Evolutionary conservation across 1,140 invertebrate species (phyloP).

Genomic region (Ceratosolen fusciceps): DNA sequence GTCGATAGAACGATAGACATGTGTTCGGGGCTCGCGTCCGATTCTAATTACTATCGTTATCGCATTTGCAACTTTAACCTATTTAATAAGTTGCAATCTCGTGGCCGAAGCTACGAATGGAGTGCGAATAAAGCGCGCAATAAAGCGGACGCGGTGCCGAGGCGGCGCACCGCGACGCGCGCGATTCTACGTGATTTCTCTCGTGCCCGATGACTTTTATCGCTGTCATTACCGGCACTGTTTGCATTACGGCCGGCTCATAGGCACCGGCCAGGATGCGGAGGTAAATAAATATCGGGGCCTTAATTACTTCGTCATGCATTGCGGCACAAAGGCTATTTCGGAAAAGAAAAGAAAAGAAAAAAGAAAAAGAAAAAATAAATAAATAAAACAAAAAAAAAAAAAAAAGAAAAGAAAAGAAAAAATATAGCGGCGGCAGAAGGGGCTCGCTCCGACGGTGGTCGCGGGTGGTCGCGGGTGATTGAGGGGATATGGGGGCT

Average conservation of each 20-base stretch:
- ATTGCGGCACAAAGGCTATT: neutral
- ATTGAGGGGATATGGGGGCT: too few species aligned
- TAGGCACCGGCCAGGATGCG: conserved; percentile 43
- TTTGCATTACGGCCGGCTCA: conserved; percentile 50
- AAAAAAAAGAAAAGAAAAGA: too few species aligned
- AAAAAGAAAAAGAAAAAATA: too few species aligned
- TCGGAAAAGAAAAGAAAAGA: neutral
- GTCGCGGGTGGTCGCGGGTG: too few species aligned
- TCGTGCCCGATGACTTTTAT: conserved; percentile 38
- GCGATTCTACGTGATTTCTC: conserved; percentile 25
- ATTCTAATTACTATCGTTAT: conserved; percentile 66
- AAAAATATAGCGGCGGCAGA: too few species aligned
- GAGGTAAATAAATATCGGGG: conserved; percentile 27
- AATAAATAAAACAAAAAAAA: too few species aligned
- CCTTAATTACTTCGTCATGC: conserved; percentile 11
- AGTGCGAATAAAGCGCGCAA: too few species aligned
- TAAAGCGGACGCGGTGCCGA: conserved; percentile 10
- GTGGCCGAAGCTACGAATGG: conserved; percentile 33
- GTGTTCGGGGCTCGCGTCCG: conserved; percentile 52
- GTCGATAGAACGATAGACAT: conserved; percentile 54
- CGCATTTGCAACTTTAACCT: conserved; percentile 67
- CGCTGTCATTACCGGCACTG: conserved; percentile 44
- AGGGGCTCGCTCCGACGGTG: too few species aligned
- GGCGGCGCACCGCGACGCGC: conserved; percentile 9
- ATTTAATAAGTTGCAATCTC: conserved; percentile 67